Conservation (phyloP, 1,140 invertebrate genomes). For the Elymnias hypermnestra region DNA sequence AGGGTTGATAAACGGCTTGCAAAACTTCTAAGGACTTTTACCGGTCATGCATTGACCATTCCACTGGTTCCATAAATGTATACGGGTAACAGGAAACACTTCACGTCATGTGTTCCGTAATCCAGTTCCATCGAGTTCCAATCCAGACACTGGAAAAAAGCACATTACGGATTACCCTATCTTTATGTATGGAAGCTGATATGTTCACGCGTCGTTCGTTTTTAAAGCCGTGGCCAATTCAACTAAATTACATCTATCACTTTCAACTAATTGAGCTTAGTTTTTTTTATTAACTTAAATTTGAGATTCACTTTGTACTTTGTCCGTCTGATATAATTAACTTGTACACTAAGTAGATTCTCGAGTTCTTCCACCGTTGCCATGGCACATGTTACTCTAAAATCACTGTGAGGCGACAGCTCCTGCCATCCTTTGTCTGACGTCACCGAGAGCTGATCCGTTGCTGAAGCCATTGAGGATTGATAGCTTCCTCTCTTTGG, state of each 20-base stretch:
- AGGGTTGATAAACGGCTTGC: no score
- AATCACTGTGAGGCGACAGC: constrained; percentile 61
- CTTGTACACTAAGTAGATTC: constrained; percentile 8
- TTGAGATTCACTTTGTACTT: constrained; percentile 20
- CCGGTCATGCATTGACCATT: no score
- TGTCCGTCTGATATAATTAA: constrained; percentile 15
- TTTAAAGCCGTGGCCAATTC: no score
- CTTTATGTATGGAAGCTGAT: no score
- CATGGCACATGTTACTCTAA: constrained; percentile 2
- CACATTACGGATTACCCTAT: no score
- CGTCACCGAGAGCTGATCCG: constrained; percentile 48
- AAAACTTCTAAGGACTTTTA: no score
- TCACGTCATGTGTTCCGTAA: no score
- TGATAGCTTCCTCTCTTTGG: constrained; percentile 47
- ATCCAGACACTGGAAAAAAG: no score
- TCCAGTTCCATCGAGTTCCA: no score
- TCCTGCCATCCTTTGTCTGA: constrained; percentile 58
- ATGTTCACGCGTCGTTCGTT: no score
- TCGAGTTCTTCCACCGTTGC: constrained; percentile 6
- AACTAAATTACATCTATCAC: constrained; percentile 1
- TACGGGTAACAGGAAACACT: no score
- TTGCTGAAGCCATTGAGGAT: constrained; percentile 59
- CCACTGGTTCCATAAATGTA: no score
- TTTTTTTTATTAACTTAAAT: constrained; percentile 5
- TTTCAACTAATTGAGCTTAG: constrained; percentile 23